Conservation (phyloP, 2,113 vertebrate genomes). For the Oplegnathus fasciatus region DNA sequence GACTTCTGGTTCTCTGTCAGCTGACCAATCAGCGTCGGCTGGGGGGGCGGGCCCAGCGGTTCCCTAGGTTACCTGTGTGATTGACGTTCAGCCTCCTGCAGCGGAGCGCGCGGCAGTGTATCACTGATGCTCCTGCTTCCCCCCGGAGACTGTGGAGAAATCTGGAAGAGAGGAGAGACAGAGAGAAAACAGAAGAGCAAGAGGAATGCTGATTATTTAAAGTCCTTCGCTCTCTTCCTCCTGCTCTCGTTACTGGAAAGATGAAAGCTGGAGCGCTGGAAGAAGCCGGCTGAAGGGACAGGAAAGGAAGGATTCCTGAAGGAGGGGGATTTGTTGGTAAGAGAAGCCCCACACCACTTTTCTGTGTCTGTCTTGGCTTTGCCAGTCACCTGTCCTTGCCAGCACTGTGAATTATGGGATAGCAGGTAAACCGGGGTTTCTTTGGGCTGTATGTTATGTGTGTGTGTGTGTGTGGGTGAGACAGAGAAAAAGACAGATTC, state of each 20-base stretch:
- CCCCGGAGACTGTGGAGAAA: conserved; percentile 71
- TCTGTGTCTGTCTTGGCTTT: conserved; percentile 48
- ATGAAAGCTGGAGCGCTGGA: conserved; percentile 69
- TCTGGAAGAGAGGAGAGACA: conserved; percentile 58
- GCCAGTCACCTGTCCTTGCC: conserved; percentile 54
- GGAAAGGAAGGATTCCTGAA: conserved; percentile 58
- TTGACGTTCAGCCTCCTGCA: conserved; percentile 83
- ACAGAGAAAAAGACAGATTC: conserved; percentile 37
- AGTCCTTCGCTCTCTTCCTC: conserved; percentile 46
- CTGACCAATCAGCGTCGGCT: conserved; percentile 65
- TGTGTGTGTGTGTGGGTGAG: conserved; percentile 41
- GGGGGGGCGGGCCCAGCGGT: conserved; percentile 58
- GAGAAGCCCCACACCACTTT: conserved; percentile 63
- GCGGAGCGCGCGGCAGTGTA: conserved; percentile 74
- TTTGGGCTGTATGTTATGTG: conserved; percentile 20
- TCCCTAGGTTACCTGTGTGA: conserved; percentile 78
- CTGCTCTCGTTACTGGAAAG: conserved; percentile 39
- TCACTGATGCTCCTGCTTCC: conserved; percentile 72
- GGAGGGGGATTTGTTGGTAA: conserved; percentile 72
- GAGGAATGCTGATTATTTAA: conserved; percentile 65
- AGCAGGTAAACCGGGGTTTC: conserved; percentile 29
- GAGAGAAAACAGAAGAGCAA: conserved; percentile 56
- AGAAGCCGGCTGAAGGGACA: conserved; percentile 67
- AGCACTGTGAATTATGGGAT: conserved; percentile 49
- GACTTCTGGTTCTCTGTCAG: conserved; percentile 67